Percentiles rank a stretch among this genome's conserved stretches.
Evolutionary conservation across 2,888 invertebrate species (phyloP).

Genomic region (Clepsis dumicolana): DNA sequence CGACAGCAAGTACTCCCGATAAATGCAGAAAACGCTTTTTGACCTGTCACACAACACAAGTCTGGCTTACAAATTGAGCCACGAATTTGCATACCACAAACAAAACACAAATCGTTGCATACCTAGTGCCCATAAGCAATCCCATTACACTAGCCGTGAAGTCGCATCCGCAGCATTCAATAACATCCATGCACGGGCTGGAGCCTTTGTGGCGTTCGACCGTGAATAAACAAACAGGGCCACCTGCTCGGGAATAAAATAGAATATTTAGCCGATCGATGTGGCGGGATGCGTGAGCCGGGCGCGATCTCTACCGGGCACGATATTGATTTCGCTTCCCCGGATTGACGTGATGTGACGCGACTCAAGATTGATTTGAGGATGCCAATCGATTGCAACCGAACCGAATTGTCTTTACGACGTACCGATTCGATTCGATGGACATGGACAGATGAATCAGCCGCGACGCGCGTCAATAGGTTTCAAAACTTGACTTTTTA

Average conservation of each 20-base stretch:
- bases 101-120: background rate
- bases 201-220: slow-evolving; percentile 58
- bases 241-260: slow-evolving; percentile 60
- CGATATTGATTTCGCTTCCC: slow-evolving; percentile 64
- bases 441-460: slow-evolving; percentile 4
- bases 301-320: slow-evolving; percentile 47
- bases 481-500: background rate
- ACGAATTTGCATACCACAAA: background rate
- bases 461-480: background rate
- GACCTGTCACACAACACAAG: background rate
- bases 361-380: slow-evolving; percentile 48
- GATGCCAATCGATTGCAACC: slow-evolving; percentile 36
- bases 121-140: background rate
- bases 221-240: slow-evolving; percentile 68
- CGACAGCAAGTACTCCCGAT: too few species aligned
- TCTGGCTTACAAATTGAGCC: background rate
- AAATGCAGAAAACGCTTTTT: background rate
- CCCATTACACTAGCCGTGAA: slow-evolving; percentile 6
- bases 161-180: slow-evolving; percentile 26
- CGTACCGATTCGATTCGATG: slow-evolving; percentile 5
- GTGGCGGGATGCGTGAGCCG: slow-evolving; percentile 52
- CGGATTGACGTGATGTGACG: slow-evolving; percentile 61
- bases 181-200: slow-evolving; percentile 28
- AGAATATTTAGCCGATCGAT: slow-evolving; percentile 62
- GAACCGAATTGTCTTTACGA: slow-evolving; percentile 33